These are phyloP conservation scores for Cryptotis parvus DNA, from an alignment of 2,113 vertebrate genomes.

Conservation along the genomic window DNA sequence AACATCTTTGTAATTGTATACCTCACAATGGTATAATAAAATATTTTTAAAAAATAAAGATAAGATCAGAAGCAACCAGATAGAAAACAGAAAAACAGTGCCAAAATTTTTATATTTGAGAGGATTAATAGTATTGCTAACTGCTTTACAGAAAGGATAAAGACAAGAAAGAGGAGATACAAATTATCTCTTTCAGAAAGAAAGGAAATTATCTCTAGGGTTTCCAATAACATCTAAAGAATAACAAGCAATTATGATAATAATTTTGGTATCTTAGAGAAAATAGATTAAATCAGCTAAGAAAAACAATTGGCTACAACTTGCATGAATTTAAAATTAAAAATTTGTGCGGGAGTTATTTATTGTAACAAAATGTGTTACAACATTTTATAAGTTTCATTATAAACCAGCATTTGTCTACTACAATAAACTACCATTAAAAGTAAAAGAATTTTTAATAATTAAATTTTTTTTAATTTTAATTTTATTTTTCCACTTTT, in stretches of 20 bases:
- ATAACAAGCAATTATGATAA: not conserved
- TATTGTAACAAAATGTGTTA: not conserved
- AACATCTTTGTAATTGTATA: too few species aligned
- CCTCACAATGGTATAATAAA: too few species aligned
- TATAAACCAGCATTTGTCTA: not conserved
- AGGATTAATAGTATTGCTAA: constrained; percentile 16
- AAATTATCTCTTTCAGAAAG: not conserved
- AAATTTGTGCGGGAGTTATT: not conserved
- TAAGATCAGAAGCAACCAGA: constrained; percentile 1
- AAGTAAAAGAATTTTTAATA: too few species aligned
- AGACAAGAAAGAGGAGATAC: not conserved
- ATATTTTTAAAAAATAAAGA: constrained; percentile 12
- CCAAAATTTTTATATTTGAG: not conserved
- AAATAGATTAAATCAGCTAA: constrained; percentile 13
- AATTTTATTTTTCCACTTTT: too few species aligned
- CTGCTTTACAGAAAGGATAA: not conserved
- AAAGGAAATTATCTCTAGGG: not conserved
- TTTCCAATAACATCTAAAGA: not conserved
- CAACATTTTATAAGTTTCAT: not conserved
- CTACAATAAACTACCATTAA: not conserved
- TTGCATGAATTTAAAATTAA: not conserved
- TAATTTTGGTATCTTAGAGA: not conserved
- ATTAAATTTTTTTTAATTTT: too few species aligned
- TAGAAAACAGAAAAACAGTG: not conserved
- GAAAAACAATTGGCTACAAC: not conserved